Percentiles rank a stretch among this genome's conserved stretches.
These are phyloP conservation scores for Sarcophaga carnaria DNA, from an alignment of 2,888 invertebrate genomes.

Conservation along the genomic window DNA sequence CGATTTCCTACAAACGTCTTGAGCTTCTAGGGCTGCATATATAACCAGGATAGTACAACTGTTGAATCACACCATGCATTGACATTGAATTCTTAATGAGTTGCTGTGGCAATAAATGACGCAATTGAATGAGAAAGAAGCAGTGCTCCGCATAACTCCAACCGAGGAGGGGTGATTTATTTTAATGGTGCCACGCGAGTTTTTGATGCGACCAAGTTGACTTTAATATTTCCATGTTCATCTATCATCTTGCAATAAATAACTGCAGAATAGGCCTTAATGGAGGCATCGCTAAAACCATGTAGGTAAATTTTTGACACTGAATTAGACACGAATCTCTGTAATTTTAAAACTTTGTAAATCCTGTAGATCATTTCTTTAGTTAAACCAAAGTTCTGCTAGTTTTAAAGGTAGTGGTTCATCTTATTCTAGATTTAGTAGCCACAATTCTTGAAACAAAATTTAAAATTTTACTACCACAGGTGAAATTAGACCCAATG, in stretches of 20 bases:
- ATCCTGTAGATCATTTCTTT: conserved; percentile 23
- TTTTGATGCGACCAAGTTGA: conserved; percentile 27
- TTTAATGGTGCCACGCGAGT: conserved; percentile 17
- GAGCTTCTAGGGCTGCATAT: conserved; percentile 3
- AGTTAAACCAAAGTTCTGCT: conserved; percentile 21
- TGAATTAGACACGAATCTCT: not conserved
- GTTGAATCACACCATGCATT: not conserved
- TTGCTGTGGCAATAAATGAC: not conserved
- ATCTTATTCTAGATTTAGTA: conserved; percentile 61
- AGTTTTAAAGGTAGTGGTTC: conserved; percentile 45
- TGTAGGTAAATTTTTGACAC: conserved; percentile 25
- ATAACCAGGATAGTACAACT: conserved; percentile 26
- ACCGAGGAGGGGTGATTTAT: not conserved
- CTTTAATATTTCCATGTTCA: not conserved
- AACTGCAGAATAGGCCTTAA: conserved; percentile 43
- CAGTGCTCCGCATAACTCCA: not conserved
- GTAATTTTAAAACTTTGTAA: not conserved
- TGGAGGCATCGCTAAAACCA: conserved; percentile 47
- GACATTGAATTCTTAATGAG: conserved; percentile 9
- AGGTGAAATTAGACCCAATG: conserved; percentile 33
- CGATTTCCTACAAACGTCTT: conserved; percentile 44
- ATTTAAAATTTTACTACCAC: conserved; percentile 45
- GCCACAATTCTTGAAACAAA: conserved; percentile 63
- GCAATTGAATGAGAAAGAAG: conserved; percentile 8
- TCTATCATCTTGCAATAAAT: conserved; percentile 17